A percentile compares a stretch with the other conserved stretches of the same genome.
Conservation (phyloP, 2,888 invertebrate genomes). For the Laothoe populi region DNA sequence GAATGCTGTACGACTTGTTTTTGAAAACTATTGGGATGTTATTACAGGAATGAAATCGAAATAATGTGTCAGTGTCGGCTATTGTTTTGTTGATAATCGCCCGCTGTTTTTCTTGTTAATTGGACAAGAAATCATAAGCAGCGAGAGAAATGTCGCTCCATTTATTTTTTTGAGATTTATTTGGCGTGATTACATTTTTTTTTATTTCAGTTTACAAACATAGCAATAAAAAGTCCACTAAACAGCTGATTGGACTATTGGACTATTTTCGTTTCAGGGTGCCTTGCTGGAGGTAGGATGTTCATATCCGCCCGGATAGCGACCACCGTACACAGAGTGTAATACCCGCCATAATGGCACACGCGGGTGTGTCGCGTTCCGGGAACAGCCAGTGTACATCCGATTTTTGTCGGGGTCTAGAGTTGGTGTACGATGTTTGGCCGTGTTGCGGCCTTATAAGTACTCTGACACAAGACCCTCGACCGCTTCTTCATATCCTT, state of each 20-base stretch:
- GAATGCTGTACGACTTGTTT: background rate
- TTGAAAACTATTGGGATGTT: slow-evolving; percentile 36
- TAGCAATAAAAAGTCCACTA: background rate
- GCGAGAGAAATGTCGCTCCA: slow-evolving; percentile 39
- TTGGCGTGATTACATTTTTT: background rate
- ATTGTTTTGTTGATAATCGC: slow-evolving; percentile 63
- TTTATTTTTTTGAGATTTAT: slow-evolving; percentile 14
- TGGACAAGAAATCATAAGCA: slow-evolving; percentile 74
- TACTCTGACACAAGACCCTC: no score
- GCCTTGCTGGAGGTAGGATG: no score
- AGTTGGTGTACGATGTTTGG: no score
- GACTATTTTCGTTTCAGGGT: no score
- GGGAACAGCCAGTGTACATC: no score
- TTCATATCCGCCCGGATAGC: no score
- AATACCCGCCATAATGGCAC: no score
- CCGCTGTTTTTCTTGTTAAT: slow-evolving; percentile 80
- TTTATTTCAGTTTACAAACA: background rate
- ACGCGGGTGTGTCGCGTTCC: no score
- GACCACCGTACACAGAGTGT: no score
- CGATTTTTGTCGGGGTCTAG: no score
- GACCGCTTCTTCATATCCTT: no score
- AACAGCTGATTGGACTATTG: background rate
- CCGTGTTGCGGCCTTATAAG: no score
- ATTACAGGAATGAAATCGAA: slow-evolving; percentile 55
- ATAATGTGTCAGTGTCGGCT: slow-evolving; percentile 70